A percentile compares a stretch with the other conserved stretches of the same genome.
Conservation (phyloP, 2,888 invertebrate genomes). For the Isotomurus palustris region DNA sequence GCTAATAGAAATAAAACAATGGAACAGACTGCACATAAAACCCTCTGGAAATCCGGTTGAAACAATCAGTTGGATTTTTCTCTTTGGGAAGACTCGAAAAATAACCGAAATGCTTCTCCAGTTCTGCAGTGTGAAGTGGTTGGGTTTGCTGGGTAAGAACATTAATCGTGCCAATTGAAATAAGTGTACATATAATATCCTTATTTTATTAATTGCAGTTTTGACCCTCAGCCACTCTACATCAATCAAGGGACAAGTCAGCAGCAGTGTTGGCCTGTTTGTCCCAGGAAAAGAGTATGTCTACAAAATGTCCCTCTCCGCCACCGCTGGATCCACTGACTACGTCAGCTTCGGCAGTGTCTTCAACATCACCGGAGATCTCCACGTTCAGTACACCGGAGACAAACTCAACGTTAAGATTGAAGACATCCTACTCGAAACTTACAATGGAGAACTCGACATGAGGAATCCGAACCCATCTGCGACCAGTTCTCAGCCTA, state of each 20-base stretch:
- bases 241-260: constrained; percentile 38
- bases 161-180: neutral
- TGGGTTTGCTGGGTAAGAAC: constrained; percentile 25
- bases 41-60: too few relatives aligned
- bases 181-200: neutral
- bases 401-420: constrained; percentile 33
- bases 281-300: constrained; percentile 42
- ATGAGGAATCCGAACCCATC: constrained; percentile 5
- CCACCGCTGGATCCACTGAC: constrained; percentile 40
- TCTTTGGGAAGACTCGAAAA: too few relatives aligned
- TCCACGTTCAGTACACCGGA: constrained; percentile 35
- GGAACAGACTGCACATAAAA: too few relatives aligned
- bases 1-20: too few relatives aligned
- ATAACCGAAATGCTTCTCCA: too few relatives aligned
- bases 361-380: constrained; percentile 40
- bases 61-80: too few relatives aligned
- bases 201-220: constrained; percentile 13
- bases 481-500: constrained; percentile 19
- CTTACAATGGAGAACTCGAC: constrained; percentile 37
- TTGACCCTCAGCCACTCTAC: constrained; percentile 36
- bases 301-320: constrained; percentile 31
- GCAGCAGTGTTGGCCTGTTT: constrained; percentile 31
- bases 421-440: constrained; percentile 33
- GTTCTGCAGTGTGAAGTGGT: constrained; percentile 28
- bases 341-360: constrained; percentile 37